Conservation (phyloP, 2,888 invertebrate species). For the Neria commutata region DNA sequence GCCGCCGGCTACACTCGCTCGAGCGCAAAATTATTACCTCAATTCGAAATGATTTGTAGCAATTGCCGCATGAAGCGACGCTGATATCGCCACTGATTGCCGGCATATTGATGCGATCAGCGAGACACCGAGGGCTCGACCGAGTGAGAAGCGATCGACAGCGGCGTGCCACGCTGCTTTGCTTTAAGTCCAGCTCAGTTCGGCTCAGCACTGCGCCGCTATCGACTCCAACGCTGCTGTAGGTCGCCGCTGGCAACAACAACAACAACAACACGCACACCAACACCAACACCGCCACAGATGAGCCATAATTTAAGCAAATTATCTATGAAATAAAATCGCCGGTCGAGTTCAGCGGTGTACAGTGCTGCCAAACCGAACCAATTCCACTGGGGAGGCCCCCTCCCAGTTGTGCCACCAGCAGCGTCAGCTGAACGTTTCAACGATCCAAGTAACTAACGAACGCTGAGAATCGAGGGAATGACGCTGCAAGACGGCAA, state of each 20-base stretch:
- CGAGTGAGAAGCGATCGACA: background rate
- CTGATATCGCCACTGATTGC: slow-evolving; percentile 2
- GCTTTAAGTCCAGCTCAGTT: slow-evolving; percentile 19
- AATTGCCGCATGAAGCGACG: slow-evolving; percentile 25
- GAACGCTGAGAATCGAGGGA: background rate
- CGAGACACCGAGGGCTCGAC: too few species aligned
- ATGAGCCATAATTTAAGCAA: slow-evolving; percentile 54
- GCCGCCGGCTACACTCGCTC: background rate
- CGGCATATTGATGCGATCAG: background rate
- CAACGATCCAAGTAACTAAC: background rate
- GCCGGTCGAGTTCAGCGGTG: too few species aligned
- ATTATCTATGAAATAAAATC: slow-evolving; percentile 56
- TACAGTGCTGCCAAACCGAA: too few species aligned
- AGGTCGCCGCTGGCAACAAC: slow-evolving; percentile 38
- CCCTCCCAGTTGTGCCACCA: background rate
- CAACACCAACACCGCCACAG: slow-evolving; percentile 25
- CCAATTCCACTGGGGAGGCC: background rate
- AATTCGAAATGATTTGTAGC: slow-evolving; percentile 42
- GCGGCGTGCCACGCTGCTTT: background rate
- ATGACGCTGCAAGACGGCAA: slow-evolving; percentile 15
- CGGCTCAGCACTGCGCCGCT: slow-evolving; percentile 31
- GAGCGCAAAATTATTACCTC: slow-evolving; percentile 17
- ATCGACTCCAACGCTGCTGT: slow-evolving; percentile 44
- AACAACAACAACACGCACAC: background rate
- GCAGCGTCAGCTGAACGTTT: background rate